Evolutionary conservation across 2,113 vertebrate species (phyloP).

Genomic region (Bubalus kerabau): DNA sequence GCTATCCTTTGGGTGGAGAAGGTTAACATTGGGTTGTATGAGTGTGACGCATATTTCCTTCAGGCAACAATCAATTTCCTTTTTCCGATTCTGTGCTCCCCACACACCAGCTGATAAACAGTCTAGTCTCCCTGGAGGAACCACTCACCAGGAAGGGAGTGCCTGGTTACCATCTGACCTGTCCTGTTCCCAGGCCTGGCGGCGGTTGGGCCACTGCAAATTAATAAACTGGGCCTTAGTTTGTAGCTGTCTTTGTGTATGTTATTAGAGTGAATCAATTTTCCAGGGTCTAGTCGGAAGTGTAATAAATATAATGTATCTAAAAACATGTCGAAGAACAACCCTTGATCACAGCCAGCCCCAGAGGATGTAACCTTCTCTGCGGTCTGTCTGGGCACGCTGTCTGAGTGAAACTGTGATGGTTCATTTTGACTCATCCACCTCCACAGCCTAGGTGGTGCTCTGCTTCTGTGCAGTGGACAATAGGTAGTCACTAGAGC

Average conservation of each 20-base stretch:
- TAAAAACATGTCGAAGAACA: neutral
- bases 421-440: neutral
- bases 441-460: neutral
- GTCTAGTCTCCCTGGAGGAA: slow-evolving; percentile 45
- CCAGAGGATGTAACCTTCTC: neutral
- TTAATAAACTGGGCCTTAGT: neutral
- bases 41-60: slow-evolving; percentile 68
- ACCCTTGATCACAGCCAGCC: neutral
- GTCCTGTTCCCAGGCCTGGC: slow-evolving; percentile 31
- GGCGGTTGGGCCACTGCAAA: slow-evolving; percentile 9
- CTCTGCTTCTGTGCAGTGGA: neutral
- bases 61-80: slow-evolving; percentile 67
- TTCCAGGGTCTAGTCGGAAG: neutral
- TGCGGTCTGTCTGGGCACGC: neutral
- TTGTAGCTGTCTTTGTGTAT: neutral
- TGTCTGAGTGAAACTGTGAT: neutral
- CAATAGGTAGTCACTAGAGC: neutral
- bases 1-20: slow-evolving; percentile 56
- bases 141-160: slow-evolving; percentile 70
- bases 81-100: slow-evolving; percentile 53
- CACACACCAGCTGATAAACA: slow-evolving; percentile 68
- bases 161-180: slow-evolving; percentile 43
- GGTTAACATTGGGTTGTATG: slow-evolving; percentile 7
- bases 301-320: neutral
- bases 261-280: slow-evolving; percentile 60